A percentile compares a stretch with the other conserved stretches of the same genome.
Conservation (phyloP, 2,797 vertebrate genomes). For the Distichodus sexfasciatus region DNA sequence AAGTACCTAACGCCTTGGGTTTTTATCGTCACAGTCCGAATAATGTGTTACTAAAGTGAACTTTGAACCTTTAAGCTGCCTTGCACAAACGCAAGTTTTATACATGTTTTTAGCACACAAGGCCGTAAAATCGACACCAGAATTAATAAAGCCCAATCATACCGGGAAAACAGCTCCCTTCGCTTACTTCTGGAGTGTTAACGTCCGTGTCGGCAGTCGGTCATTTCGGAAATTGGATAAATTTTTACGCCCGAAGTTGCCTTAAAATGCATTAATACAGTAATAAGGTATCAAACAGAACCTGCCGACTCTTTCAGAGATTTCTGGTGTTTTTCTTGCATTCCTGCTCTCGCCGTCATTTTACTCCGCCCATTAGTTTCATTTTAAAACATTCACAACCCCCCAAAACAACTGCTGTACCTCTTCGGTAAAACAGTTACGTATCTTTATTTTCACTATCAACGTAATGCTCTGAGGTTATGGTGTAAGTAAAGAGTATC, state of each 20-base stretch:
- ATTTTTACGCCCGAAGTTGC: too few relatives aligned
- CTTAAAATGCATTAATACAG: too few relatives aligned
- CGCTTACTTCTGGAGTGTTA: too few relatives aligned
- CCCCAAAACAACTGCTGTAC: background rate
- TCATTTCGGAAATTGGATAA: too few relatives aligned
- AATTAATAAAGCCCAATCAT: too few relatives aligned
- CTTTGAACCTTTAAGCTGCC: constrained; percentile 29
- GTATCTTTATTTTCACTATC: background rate
- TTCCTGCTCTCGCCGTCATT: background rate
- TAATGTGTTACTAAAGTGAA: constrained; percentile 32
- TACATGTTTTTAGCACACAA: too few relatives aligned
- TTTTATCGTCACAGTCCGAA: background rate
- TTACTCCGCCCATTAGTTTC: constrained; percentile 1
- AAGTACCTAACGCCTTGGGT: constrained; percentile 2
- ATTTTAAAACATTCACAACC: background rate
- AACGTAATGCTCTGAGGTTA: background rate
- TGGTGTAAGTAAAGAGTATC: background rate
- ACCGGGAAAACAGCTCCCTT: too few relatives aligned
- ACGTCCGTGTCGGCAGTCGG: too few relatives aligned
- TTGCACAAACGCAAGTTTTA: too few relatives aligned
- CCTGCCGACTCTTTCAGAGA: too few relatives aligned
- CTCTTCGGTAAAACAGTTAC: background rate
- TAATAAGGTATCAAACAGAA: too few relatives aligned
- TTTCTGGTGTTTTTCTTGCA: background rate
- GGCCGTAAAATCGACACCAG: too few relatives aligned